Percentiles rank a stretch among this genome's conserved stretches.
phyloP scores from a whole-genome alignment of 2,888 invertebrate species.

The Heliconius erato region DNA sequence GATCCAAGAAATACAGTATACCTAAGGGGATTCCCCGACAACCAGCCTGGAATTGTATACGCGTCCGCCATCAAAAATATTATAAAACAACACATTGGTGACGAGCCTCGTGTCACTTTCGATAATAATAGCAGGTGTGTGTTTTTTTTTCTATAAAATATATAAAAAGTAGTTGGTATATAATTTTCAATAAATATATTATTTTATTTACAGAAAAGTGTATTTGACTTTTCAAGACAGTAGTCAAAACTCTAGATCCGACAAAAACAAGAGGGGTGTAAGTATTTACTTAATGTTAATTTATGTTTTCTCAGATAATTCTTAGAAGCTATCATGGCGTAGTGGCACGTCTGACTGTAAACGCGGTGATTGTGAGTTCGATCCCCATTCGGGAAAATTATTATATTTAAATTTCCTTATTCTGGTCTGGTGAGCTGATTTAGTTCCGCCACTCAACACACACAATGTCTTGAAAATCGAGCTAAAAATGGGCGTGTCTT shows the following conservation, averaged over 20 bases:
- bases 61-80: constrained; percentile 87
- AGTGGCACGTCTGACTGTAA: too few species aligned
- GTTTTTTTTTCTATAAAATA: constrained; percentile 49
- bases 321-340: neutral
- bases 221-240: constrained; percentile 88
- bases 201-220: constrained; percentile 84
- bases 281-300: constrained; percentile 54
- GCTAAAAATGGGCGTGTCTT: too few species aligned
- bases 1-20: constrained; percentile 91
- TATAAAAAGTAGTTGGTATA: neutral
- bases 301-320: neutral
- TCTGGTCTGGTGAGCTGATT: too few species aligned
- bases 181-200: constrained; percentile 45
- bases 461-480: too few species aligned
- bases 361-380: neutral
- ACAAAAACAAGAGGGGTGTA: constrained; percentile 69
- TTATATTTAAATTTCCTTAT: neutral
- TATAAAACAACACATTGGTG: constrained; percentile 81
- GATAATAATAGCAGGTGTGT: constrained; percentile 81
- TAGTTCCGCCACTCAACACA: too few species aligned
- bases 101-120: constrained; percentile 82
- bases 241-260: constrained; percentile 54
- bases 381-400: neutral
- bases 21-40: constrained; percentile 82
- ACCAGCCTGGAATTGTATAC: constrained; percentile 90